A percentile compares a stretch with the other conserved stretches of the same genome.
Conservation (phyloP, 2,113 vertebrate genomes). For the Sylvilagus bachmani region DNA sequence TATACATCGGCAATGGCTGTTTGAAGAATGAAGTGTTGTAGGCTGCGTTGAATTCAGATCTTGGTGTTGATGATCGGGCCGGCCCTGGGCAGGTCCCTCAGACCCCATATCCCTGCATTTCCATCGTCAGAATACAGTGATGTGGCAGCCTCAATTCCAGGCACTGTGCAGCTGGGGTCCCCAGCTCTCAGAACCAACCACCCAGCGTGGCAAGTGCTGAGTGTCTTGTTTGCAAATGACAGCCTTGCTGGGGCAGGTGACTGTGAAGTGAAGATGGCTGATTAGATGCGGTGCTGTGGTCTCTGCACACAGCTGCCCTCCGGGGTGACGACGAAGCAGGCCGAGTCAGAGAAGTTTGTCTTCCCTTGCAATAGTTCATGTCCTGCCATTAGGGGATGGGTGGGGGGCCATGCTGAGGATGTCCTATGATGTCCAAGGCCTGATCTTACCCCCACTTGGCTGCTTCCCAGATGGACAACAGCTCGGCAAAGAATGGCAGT, state of each 20-base stretch:
- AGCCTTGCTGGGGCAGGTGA: background rate
- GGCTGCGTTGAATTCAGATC: background rate
- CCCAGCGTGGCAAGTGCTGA: background rate
- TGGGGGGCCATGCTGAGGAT: background rate
- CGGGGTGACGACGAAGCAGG: background rate
- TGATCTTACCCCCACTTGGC: background rate
- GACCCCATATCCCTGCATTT: fast-evolving
- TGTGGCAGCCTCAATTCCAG: fast-evolving
- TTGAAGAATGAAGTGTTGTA: background rate
- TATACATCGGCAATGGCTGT: background rate
- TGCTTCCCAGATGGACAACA: background rate
- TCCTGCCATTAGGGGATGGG: background rate
- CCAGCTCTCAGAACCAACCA: background rate
- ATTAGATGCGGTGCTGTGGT: background rate
- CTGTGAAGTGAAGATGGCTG: background rate
- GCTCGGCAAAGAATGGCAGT: too few species aligned
- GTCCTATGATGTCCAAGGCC: background rate
- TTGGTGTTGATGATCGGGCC: fast-evolving
- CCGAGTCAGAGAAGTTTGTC: fast-evolving
- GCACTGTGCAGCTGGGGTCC: fast-evolving
- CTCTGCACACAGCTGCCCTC: background rate
- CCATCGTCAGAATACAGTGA: fast-evolving
- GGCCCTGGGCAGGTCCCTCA: fast-evolving
- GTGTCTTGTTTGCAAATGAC: background rate
- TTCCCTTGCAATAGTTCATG: fast-evolving